Conservation (phyloP, 2,797 vertebrate genomes). For the Vireo griseus region DNA sequence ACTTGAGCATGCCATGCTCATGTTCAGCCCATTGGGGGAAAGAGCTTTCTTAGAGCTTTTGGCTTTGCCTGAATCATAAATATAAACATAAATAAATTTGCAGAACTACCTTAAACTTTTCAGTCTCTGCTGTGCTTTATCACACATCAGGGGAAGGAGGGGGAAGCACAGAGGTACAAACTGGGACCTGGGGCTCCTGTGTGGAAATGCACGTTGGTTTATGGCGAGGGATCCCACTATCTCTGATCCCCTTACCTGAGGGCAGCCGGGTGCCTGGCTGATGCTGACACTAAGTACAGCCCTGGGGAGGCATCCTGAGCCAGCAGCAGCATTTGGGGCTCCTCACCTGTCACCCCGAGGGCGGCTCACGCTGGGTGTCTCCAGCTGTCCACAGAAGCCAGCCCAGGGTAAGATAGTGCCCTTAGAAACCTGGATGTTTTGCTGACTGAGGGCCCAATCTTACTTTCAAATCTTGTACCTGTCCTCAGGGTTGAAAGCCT, state of each 20-base stretch:
- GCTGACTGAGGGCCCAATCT: slow-evolving; percentile 8
- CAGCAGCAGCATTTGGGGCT: background rate
- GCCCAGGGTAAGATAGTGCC: slow-evolving; percentile 11
- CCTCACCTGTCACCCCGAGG: slow-evolving; percentile 62
- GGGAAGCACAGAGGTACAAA: background rate
- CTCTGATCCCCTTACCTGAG: slow-evolving; percentile 21
- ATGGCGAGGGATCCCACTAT: background rate
- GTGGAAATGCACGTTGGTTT: background rate
- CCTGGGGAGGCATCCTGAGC: slow-evolving; percentile 25
- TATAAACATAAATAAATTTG: background rate
- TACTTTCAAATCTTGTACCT: background rate
- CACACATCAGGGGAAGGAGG: background rate
- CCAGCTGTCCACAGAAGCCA: slow-evolving; percentile 31
- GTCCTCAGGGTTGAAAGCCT: slow-evolving; percentile 1
- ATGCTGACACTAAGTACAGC: background rate
- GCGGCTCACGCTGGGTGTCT: slow-evolving; percentile 25
- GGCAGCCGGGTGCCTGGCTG: background rate
- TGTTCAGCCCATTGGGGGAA: background rate
- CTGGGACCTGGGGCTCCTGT: background rate
- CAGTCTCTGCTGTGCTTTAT: background rate
- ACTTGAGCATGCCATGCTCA: rapidly evolving
- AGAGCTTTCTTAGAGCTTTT: background rate
- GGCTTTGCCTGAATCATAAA: background rate
- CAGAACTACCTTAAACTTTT: background rate
- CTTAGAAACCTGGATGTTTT: slow-evolving; percentile 26